Percentiles rank a stretch among this genome's conserved stretches.
phyloP scores from a whole-genome alignment of 2,888 invertebrate genomes.

The Sesia apiformis region DNA sequence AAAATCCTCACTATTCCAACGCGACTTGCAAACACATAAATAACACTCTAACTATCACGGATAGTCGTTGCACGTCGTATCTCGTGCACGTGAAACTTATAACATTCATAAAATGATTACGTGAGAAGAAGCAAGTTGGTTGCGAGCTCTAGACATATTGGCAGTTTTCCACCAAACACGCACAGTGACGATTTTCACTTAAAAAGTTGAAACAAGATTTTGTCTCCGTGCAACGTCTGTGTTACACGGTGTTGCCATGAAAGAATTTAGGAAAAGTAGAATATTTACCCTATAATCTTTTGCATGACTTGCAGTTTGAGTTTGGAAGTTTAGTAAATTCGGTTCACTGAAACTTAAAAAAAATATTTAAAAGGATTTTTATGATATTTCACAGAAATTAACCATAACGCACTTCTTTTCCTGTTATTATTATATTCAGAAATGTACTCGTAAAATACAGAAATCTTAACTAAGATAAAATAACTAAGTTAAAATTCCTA shows the following conservation, averaged over 20 bases:
- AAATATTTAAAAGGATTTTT: neutral
- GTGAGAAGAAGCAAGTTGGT: slow-evolving; percentile 35
- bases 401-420: too few species aligned
- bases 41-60: slow-evolving; percentile 20
- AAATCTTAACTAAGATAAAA: too few species aligned
- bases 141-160: slow-evolving; percentile 10
- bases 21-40: slow-evolving; percentile 26
- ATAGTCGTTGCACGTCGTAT: slow-evolving; percentile 30
- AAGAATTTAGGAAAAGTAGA: neutral
- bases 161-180: slow-evolving; percentile 6
- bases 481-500: too few species aligned
- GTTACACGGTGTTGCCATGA: slow-evolving; percentile 2
- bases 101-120: slow-evolving; percentile 56
- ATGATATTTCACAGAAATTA: neutral
- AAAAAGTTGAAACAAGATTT: neutral
- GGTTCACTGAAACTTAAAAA: neutral
- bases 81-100: slow-evolving; percentile 42
- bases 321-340: neutral
- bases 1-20: slow-evolving; percentile 11
- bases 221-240: neutral
- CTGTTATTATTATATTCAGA: too few species aligned
- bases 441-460: too few species aligned
- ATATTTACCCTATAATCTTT: slow-evolving; percentile 1
- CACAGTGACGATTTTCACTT: neutral
- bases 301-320: neutral